phyloP scores from a whole-genome alignment of 64 coral and sea anemone genomes.

The Hydrozoanthus tunicans region DNA sequence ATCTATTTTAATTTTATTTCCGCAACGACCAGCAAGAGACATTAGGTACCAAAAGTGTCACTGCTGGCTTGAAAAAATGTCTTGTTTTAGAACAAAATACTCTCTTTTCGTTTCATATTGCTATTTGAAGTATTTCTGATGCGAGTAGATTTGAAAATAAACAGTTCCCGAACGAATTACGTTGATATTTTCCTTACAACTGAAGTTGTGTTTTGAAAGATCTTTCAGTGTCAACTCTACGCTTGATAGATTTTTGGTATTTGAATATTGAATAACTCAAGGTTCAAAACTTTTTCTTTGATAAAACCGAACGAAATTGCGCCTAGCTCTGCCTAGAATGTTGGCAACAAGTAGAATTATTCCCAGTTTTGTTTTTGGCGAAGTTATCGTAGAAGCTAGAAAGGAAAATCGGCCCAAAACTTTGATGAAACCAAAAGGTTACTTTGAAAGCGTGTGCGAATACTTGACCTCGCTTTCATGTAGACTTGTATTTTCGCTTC shows the following conservation, averaged over 20 bases:
- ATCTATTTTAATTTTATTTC: conserved; percentile 75
- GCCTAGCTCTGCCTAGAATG: neutral
- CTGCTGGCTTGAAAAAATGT: conserved; percentile 44
- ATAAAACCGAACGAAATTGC: conserved; percentile 40
- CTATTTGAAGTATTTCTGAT: neutral
- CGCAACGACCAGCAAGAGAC: conserved; percentile 73
- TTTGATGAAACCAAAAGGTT: conserved; percentile 46
- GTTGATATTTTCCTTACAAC: conserved; percentile 42
- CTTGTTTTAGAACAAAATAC: conserved; percentile 13
- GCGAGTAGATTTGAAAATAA: neutral
- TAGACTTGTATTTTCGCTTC: conserved; percentile 63
- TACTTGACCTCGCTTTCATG: conserved; percentile 99
- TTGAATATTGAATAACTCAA: conserved; percentile 83
- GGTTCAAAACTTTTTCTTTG: conserved; percentile 62
- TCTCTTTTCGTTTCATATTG: neutral
- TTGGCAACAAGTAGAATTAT: conserved; percentile 3
- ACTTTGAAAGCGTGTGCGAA: conserved; percentile 61
- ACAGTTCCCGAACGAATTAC: conserved; percentile 29
- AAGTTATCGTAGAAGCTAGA: neutral
- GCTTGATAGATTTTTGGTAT: conserved; percentile 73
- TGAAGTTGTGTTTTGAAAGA: conserved; percentile 57
- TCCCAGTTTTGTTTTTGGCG: neutral
- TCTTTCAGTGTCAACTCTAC: conserved; percentile 70
- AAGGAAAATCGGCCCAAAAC: conserved; percentile 49
- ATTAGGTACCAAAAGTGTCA: conserved; percentile 66